A percentile compares a stretch with the other conserved stretches of the same genome.
These are phyloP conservation scores for Lasiurus cinereus DNA, from an alignment of 2,113 vertebrate species.

Conservation along the genomic window DNA sequence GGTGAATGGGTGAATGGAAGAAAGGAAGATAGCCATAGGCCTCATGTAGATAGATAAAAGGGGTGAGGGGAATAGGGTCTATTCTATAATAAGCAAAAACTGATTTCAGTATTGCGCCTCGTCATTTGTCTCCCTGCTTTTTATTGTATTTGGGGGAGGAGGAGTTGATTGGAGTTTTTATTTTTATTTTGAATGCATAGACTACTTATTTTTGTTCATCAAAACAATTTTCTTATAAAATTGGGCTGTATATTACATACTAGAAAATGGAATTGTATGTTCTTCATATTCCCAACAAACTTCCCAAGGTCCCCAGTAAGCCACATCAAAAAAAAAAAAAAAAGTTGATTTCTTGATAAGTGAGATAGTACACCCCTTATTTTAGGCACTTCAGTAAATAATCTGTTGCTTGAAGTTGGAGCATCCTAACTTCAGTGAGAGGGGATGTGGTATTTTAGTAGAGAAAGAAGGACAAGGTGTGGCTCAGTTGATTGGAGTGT, in stretches of 20 bases:
- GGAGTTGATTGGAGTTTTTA: neutral
- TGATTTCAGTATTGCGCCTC: accelerated
- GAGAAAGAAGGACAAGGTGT: neutral
- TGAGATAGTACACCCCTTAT: neutral
- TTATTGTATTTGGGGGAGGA: neutral
- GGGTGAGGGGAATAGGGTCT: neutral
- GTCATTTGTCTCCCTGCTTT: neutral
- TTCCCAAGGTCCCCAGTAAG: neutral
- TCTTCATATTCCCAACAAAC: neutral
- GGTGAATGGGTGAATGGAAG: neutral
- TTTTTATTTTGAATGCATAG: neutral
- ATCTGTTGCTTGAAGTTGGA: neutral
- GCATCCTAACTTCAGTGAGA: neutral
- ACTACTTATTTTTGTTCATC: constrained; percentile 5
- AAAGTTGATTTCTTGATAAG: constrained; percentile 17
- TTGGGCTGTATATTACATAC: neutral
- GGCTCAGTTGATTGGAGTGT: neutral
- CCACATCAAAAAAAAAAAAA: neutral
- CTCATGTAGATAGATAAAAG: neutral
- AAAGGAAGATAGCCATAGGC: neutral
- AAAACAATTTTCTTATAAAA: constrained; percentile 15
- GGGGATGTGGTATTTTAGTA: neutral
- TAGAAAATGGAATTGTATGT: neutral
- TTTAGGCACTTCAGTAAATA: neutral
- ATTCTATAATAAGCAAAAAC: neutral